phyloP scores from a whole-genome alignment of 2,113 vertebrate genomes.

The zebrafish (Danio rerio) region DNA sequence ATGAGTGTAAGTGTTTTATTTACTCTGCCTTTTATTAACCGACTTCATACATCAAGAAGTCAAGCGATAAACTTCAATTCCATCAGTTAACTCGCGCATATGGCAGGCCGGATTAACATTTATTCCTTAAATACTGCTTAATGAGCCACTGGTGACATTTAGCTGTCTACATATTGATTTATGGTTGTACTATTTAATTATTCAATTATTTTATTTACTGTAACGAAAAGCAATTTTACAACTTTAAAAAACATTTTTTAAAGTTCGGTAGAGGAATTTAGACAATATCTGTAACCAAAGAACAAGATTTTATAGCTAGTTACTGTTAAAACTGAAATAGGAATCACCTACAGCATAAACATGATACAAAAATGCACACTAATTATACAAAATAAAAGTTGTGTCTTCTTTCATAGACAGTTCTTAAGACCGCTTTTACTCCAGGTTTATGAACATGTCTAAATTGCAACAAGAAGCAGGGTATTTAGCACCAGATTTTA shows the following conservation, averaged over 20 bases:
- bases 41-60: neutral
- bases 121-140: neutral
- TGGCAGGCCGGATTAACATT: neutral
- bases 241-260: neutral
- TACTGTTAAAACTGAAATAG: neutral
- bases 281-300: neutral
- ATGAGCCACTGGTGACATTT: neutral
- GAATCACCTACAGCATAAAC: neutral
- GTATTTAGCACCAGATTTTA: neutral
- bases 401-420: too few relatives aligned
- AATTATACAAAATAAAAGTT: too few relatives aligned
- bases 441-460: too few relatives aligned
- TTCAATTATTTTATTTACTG: neutral
- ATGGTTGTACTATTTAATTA: neutral
- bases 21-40: neutral
- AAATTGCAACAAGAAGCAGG: neutral
- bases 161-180: neutral
- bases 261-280: neutral
- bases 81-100: neutral
- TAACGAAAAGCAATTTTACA: neutral
- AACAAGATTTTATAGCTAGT: neutral
- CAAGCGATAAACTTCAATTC: neutral
- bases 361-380: neutral
- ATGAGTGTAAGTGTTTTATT: slow-evolving; percentile 76
- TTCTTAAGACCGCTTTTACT: too few relatives aligned